A percentile compares a stretch with the other conserved stretches of the same genome.
Evolutionary conservation across 2,888 invertebrate species (phyloP).

Genomic region (Hydriomena furcata): DNA sequence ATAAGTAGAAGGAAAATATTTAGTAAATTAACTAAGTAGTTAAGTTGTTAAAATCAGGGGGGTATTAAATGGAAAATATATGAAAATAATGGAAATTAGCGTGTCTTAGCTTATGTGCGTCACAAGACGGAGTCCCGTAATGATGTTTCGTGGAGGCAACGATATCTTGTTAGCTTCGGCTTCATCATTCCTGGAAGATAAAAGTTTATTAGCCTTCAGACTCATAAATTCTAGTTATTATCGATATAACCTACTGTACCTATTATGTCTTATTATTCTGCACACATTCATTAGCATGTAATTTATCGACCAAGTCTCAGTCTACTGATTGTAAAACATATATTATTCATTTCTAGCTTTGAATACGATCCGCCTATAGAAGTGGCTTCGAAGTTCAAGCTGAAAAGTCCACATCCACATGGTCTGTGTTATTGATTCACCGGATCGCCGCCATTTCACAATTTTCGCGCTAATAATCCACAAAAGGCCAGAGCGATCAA

Average conservation of each 20-base stretch:
- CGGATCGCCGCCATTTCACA: constrained; percentile 65
- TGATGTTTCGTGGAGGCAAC: constrained; percentile 60
- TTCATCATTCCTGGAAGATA: constrained; percentile 76
- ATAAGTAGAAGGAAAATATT: constrained; percentile 33
- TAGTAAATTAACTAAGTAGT: constrained; percentile 32
- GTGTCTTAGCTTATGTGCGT: constrained; percentile 62
- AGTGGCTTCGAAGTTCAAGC: constrained; percentile 5
- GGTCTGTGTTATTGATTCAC: constrained; percentile 63
- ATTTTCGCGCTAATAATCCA: no score
- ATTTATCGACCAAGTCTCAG: background rate
- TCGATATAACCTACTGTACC: background rate
- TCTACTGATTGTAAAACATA: no score
- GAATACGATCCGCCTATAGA: no score
- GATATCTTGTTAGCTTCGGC: constrained; percentile 60
- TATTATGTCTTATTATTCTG: background rate
- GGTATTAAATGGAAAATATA: constrained; percentile 46
- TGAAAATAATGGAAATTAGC: constrained; percentile 37
- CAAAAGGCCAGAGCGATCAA: no score
- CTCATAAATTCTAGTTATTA: constrained; percentile 9
- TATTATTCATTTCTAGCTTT: background rate
- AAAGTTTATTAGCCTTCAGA: constrained; percentile 26
- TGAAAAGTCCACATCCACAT: constrained; percentile 44
- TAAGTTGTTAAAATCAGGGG: constrained; percentile 28
- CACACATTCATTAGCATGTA: constrained; percentile 2
- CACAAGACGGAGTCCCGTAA: constrained; percentile 71